A percentile compares a stretch with the other conserved stretches of the same genome.
Evolutionary conservation across 2,797 vertebrate species (phyloP).

Genomic region (Enteromius trimaculatus): DNA sequence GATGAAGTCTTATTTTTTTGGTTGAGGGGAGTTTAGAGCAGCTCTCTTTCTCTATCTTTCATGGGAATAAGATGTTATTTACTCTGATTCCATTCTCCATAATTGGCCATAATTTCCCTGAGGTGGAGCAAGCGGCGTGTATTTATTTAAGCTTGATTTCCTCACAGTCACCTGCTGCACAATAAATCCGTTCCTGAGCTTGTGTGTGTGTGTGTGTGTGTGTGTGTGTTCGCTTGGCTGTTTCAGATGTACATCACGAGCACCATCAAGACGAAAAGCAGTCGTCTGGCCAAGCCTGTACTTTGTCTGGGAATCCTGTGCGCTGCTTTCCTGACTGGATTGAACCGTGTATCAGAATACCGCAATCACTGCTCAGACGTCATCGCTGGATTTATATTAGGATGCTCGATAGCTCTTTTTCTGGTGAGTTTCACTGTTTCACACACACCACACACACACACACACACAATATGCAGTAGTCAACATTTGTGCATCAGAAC

Average conservation of each 20-base stretch:
- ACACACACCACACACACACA: background rate
- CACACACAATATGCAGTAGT: no score
- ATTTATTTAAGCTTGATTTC: constrained; percentile 31
- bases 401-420: constrained; percentile 91
- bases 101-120: constrained; percentile 48
- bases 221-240: background rate
- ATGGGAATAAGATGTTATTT: constrained; percentile 39
- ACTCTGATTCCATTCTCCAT: constrained; percentile 23
- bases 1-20: background rate
- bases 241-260: constrained; percentile 98
- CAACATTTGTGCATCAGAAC: no score
- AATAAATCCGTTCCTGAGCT: background rate
- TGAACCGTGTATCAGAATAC: constrained; percentile 97
- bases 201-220: background rate
- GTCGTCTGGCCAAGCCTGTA: constrained; percentile 94
- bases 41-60: background rate
- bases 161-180: constrained; percentile 36
- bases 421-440: constrained; percentile 73
- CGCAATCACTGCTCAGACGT: constrained; percentile 97
- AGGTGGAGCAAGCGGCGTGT: constrained; percentile 37
- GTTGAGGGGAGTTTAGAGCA: background rate
- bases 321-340: constrained; percentile 92
- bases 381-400: constrained; percentile 93
- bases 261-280: constrained; percentile 98
- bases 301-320: constrained; percentile 94